phyloP scores from a whole-genome alignment of 2,888 invertebrate genomes.

The Strigamia transsilvanica region DNA sequence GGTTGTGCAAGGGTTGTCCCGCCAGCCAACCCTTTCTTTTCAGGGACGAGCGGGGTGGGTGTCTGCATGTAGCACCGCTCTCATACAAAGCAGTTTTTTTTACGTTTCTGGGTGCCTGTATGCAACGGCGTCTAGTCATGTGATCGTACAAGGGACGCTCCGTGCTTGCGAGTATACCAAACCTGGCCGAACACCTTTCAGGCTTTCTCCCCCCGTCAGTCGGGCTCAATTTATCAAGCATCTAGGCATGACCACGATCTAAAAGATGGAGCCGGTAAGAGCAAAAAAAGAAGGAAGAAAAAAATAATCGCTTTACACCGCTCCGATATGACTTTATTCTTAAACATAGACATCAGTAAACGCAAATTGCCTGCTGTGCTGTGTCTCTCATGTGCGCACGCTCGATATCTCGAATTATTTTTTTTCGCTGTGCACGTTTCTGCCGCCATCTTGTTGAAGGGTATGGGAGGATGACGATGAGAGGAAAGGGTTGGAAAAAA shows the following conservation, averaged over 20 bases:
- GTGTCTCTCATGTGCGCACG: conserved; percentile 9
- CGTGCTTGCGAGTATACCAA: neutral
- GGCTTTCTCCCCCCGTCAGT: conserved; percentile 28
- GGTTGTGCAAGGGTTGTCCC: conserved; percentile 44
- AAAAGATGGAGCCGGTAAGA: conserved; percentile 26
- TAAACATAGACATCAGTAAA: neutral
- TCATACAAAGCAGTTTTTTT: conserved; percentile 51
- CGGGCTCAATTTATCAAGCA: conserved; percentile 50
- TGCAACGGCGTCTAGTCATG: conserved; percentile 50
- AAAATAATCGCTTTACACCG: neutral
- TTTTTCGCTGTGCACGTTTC: neutral
- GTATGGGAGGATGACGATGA: conserved; percentile 11
- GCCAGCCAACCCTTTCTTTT: conserved; percentile 46
- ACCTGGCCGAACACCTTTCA: conserved; percentile 34
- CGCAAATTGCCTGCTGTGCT: neutral
- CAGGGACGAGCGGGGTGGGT: conserved; percentile 43
- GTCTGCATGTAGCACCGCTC: conserved; percentile 40
- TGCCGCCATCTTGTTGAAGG: conserved; percentile 34
- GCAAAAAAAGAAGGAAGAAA: neutral
- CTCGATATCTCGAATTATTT: conserved; percentile 1
- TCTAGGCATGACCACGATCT: conserved; percentile 49
- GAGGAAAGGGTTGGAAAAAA: neutral
- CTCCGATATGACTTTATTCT: conserved; percentile 19
- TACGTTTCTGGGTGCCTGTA: conserved; percentile 32
- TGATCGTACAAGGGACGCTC: conserved; percentile 44